Evolutionary conservation across 2,113 vertebrate species (phyloP).

Genomic region (Syngnathus floridae): DNA sequence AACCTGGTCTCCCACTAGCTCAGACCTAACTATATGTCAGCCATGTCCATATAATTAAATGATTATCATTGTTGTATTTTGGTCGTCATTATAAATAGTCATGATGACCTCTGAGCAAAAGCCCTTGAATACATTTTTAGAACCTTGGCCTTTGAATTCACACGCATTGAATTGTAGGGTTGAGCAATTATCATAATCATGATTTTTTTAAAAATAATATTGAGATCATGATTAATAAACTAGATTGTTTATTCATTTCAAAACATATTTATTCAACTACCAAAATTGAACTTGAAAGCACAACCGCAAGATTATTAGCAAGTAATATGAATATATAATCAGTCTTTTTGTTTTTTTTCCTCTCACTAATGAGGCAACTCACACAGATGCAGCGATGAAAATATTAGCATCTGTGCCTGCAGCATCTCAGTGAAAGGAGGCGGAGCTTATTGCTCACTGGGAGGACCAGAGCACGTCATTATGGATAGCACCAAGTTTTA

Average conservation of each 20-base stretch:
- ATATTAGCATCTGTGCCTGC: conserved; percentile 50
- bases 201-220: too few species aligned
- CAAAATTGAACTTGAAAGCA: too few species aligned
- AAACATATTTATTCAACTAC: too few species aligned
- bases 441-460: conserved; percentile 33
- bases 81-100: background rate
- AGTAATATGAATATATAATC: too few species aligned
- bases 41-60: background rate
- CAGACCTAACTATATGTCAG: conserved; percentile 4
- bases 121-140: background rate
- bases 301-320: too few species aligned
- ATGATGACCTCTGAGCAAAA: background rate
- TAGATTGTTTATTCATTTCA: too few species aligned
- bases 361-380: conserved; percentile 13
- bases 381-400: conserved; percentile 19
- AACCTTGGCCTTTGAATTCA: background rate
- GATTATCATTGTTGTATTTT: conserved; percentile 26
- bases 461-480: conserved; percentile 42
- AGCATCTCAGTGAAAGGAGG: conserved; percentile 29
- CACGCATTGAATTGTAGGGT: too few species aligned
- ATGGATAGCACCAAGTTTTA: conserved; percentile 1
- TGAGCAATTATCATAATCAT: too few species aligned
- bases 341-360: too few species aligned
- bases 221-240: too few species aligned
- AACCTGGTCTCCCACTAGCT: background rate